Evolutionary conservation across 2,113 vertebrate genomes (phyloP), one percentile per base, ranked within the genome.

Genomic region (Mirounga angustirostris): DNA sequence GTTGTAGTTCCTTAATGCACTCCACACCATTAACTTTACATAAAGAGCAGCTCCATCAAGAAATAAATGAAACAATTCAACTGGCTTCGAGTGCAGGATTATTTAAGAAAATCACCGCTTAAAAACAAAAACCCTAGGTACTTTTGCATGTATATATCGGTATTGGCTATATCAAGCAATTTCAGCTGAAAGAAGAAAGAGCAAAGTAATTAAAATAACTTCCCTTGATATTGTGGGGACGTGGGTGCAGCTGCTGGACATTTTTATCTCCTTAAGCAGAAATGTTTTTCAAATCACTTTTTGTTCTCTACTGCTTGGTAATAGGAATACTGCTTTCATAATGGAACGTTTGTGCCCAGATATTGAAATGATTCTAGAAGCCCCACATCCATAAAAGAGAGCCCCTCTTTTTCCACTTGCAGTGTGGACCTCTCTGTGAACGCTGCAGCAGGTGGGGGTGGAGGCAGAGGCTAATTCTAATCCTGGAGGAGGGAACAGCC

Each of bases 11-110:
- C 95, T 92, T 61, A 94, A 50, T 6, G 21, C 13, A 78, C 63
- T 88, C 89, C 92, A 96, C 79, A 82, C 65, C 78, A 96, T 97
- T 95, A 95, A 78, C 83, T 97, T 97, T 95, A 59, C 52, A 87
- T 50, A 89, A 95, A 80, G 61, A 89, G 10, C 56, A 94, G 54
- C 24, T 6, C 14, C 81, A 63, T 67, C 61, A 50, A 86, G 74
- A 95, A 92, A 59, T 76, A 92, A 96, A 92, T 67, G 92, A 87
- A 91, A 71, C 21, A 85, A 28, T 67, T 81, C 50, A 86, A 87
- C 24, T 13, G 28, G 19, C 63, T 46, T 2, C 4, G 10, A 79
- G 36, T 50, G 5, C 52, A 86, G 15, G 36, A 78, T 96, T 86
- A 81, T 91, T 89, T 58, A 74, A 76, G 86, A 92, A 93, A 92